A percentile compares a stretch with the other conserved stretches of the same genome.
Conservation (phyloP, 92 coral and sea anemone genomes). For the Bergia sp. region DNA sequence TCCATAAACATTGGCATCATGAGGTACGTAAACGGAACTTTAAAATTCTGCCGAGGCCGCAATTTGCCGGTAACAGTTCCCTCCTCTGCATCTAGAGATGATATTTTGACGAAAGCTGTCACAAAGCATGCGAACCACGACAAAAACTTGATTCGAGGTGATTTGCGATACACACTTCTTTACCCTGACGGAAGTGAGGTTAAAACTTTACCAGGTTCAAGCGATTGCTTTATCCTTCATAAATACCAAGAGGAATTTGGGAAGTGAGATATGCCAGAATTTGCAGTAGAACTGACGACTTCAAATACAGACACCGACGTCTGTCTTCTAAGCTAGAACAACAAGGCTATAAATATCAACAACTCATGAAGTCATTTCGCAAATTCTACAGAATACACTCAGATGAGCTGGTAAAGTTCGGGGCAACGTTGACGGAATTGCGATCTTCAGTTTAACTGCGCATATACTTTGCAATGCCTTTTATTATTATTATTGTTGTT, state of each 20-base stretch:
- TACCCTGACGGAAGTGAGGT: conserved; percentile 42
- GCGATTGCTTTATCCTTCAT: conserved; percentile 32
- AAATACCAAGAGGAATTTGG: conserved; percentile 41
- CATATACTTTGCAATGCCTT: too few relatives aligned
- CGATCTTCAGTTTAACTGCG: too few relatives aligned
- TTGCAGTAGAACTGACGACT: too few relatives aligned
- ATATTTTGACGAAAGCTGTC: conserved; percentile 3
- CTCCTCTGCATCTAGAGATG: neutral
- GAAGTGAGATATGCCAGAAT: too few relatives aligned
- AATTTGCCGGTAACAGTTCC: conserved; percentile 31
- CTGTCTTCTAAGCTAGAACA: too few relatives aligned
- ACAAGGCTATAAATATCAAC: too few relatives aligned
- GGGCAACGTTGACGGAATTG: too few relatives aligned
- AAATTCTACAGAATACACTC: too few relatives aligned
- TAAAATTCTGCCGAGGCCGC: conserved; percentile 15
- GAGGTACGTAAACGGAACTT: neutral
- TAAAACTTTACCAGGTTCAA: conserved; percentile 27
- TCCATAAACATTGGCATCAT: neutral
- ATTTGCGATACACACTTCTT: neutral
- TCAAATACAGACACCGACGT: too few relatives aligned
- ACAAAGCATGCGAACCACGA: conserved; percentile 11
- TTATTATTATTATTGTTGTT: too few relatives aligned
- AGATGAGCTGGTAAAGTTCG: too few relatives aligned
- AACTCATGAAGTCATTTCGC: too few relatives aligned
- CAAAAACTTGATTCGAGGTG: conserved; percentile 1